Base-by-base conservation (phyloP, 2,113 vertebrate species). In the Leiothrix lutea region DNA sequence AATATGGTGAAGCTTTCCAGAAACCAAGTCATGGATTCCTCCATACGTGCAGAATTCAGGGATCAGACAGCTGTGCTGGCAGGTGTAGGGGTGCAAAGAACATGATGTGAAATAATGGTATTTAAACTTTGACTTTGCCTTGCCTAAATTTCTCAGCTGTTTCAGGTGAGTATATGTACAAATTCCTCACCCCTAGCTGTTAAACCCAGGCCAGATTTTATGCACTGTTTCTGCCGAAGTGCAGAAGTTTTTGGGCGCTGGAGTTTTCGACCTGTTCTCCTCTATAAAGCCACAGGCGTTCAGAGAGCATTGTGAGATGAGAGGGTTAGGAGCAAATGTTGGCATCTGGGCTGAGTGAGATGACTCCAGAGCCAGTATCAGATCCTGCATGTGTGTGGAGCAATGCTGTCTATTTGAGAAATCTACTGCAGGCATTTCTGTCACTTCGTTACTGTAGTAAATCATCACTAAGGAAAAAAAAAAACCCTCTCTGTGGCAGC, bases 381-480 rank as follows among this genome's bases (percentile, higher is more conserved):
- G 84, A 79, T 91, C 62, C 78, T 42, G 51, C 6, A 5, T 78
- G 66, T 75, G 74, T 94, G 58, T 82, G 67, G 25, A 95, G 95
- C 88, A 95, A 90, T 66, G 83, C 21, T 85, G 45, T 95, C 91
- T 91, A 33, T 87, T 94, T 94, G 62, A 80, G 87, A 91, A 83
- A 95, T 88, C 72, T 86, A 71, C 82, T 91, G 88, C 48, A 90
- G 86, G 88, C 75, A 81, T 86, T 94, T 96, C 80, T 94, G 73
- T 92, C 91, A 57, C 82, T 95, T 95, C 45, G 42, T 94, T 94
- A 71, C 60, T 67, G 72, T 80, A 71, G 77, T 92, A 92, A 92
- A 93, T 94, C 87, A 62, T 56, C 74, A 7, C 80, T 25, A 45
- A 78, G 8, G 50, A 69, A 69, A 81, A 57, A 64, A 60, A 14